These are phyloP conservation scores for Anagyrus pseudococci DNA, from an alignment of 2,888 invertebrate species.

Conservation along the genomic window DNA sequence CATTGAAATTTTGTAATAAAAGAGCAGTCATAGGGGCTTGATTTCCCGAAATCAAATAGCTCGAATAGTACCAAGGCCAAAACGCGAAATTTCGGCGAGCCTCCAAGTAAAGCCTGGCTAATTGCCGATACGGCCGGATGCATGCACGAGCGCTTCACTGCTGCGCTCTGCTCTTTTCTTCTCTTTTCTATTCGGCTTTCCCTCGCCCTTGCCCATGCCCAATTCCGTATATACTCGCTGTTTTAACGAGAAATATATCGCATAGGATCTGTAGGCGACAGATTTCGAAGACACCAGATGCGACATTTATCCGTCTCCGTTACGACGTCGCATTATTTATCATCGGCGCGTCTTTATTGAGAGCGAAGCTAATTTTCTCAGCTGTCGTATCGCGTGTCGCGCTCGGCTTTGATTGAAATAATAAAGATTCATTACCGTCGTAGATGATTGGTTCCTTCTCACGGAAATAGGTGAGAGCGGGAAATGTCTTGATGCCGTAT, in stretches of 20 bases:
- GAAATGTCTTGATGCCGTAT: constrained; percentile 94
- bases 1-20: not conserved
- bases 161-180: constrained; percentile 14
- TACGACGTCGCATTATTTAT: too few relatives aligned
- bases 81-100: constrained; percentile 42
- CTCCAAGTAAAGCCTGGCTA: constrained; percentile 53
- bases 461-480: constrained; percentile 95
- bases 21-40: too few relatives aligned
- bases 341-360: too few relatives aligned
- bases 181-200: constrained; percentile 33
- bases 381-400: too few relatives aligned
- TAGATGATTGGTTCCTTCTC: constrained; percentile 96
- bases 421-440: too few relatives aligned
- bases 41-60: constrained; percentile 23
- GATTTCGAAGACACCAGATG: too few relatives aligned
- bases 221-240: not conserved
- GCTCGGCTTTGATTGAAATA: too few relatives aligned
- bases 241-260: too few relatives aligned
- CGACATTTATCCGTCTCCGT: too few relatives aligned
- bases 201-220: not conserved
- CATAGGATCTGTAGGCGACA: too few relatives aligned
- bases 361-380: too few relatives aligned
- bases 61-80: constrained; percentile 36
- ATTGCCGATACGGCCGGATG: constrained; percentile 22
- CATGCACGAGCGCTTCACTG: not conserved